Percentiles rank a stretch among this genome's conserved stretches.
Conservation (phyloP, 2,797 vertebrate genomes). For the Clarias fuscus region DNA sequence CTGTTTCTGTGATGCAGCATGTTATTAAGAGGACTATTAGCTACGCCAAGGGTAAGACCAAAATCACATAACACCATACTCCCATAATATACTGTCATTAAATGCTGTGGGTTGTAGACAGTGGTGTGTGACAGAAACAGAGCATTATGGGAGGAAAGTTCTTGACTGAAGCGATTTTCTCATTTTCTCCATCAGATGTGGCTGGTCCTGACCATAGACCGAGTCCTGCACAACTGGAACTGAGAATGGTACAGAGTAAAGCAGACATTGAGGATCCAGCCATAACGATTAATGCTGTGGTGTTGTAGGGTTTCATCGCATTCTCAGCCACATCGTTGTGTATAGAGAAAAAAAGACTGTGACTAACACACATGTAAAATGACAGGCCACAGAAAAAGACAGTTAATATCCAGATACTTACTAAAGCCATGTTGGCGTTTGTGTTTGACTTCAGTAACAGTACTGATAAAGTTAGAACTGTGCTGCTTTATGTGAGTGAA, state of each 20-base stretch:
- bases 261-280: no score
- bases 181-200: conserved; percentile 71
- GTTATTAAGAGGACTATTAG: conserved; percentile 91
- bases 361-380: no score
- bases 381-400: no score
- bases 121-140: neutral
- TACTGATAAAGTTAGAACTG: neutral
- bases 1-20: conserved; percentile 92
- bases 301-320: no score
- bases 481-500: neutral
- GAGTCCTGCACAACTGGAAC: conserved; percentile 88
- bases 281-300: no score
- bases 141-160: neutral
- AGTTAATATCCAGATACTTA: neutral
- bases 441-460: neutral
- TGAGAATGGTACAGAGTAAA: conserved; percentile 96
- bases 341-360: no score
- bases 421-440: neutral
- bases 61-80: neutral
- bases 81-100: neutral
- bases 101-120: neutral
- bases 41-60: conserved; percentile 42
- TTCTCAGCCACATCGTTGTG: no score
- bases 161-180: neutral
- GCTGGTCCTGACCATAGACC: conserved; percentile 86